A percentile compares a stretch with the other conserved stretches of the same genome.
phyloP scores from a whole-genome alignment of 2,888 invertebrate genomes.

The Cryptocephalus moraei region DNA sequence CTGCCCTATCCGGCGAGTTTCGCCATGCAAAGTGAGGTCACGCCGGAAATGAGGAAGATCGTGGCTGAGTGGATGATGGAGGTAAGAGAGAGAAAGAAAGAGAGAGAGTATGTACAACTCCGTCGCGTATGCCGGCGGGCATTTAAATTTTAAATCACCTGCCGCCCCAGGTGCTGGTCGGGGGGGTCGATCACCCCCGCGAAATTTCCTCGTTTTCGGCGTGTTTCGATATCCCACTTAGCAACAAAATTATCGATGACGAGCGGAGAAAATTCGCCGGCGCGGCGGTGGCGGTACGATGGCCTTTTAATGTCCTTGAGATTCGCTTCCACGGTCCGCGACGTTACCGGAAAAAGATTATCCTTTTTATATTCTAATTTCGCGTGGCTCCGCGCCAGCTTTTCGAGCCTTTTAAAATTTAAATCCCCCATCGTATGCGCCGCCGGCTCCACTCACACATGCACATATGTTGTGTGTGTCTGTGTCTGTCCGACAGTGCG shows the following conservation, averaged over 20 bases:
- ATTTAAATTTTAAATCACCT: conserved; percentile 13
- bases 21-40: conserved; percentile 80
- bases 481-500: no score
- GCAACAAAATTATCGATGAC: conserved; percentile 4
- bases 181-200: background rate
- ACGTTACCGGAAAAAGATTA: no score
- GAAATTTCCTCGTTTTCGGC: background rate
- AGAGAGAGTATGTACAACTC: conserved; percentile 4
- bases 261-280: background rate
- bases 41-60: conserved; percentile 82
- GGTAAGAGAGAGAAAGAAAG: conserved; percentile 47
- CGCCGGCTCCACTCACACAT: no score
- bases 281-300: conserved; percentile 6
- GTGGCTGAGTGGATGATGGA: conserved; percentile 97
- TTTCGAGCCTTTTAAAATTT: conserved; percentile 9
- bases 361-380: conserved; percentile 5
- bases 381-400: background rate
- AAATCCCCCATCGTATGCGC: background rate
- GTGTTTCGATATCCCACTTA: conserved; percentile 6
- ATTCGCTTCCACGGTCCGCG: background rate
- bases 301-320: conserved; percentile 13
- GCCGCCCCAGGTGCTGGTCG: background rate
- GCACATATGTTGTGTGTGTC: no score
- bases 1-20: conserved; percentile 59
- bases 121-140: background rate